These are phyloP conservation scores for Sebastes hopkinsi DNA, from an alignment of 2,797 vertebrate genomes.

Conservation along the genomic window DNA sequence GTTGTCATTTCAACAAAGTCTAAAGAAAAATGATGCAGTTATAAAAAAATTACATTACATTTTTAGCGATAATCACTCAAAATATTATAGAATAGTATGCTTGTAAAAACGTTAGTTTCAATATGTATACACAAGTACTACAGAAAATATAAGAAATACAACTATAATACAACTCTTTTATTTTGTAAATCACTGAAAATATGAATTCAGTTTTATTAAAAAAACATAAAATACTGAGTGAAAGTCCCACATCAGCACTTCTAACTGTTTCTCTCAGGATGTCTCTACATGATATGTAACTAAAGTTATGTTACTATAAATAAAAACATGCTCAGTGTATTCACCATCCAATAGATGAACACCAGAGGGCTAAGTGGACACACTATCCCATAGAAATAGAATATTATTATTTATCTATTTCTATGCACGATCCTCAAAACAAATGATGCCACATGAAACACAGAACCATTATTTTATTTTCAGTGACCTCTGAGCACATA, in stretches of 20 bases:
- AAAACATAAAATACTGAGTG: background rate
- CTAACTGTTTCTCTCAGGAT: background rate
- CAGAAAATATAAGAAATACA: background rate
- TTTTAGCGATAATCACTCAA: background rate
- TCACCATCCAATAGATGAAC: background rate
- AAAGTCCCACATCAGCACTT: background rate
- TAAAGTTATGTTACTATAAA: background rate
- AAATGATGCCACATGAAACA: constrained; percentile 2
- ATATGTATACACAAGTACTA: background rate
- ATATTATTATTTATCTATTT: no score
- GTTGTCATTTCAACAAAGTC: background rate
- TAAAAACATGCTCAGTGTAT: no score
- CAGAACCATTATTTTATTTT: constrained; percentile 41
- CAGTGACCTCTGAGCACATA: background rate
- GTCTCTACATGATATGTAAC: background rate
- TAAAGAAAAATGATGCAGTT: background rate
- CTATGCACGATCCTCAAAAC: background rate
- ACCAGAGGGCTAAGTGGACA: background rate
- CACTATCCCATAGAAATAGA: no score
- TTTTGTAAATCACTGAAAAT: background rate
- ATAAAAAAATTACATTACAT: background rate
- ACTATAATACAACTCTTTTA: background rate
- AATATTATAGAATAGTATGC: no score
- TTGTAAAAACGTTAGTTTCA: background rate
- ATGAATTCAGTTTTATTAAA: background rate